phyloP scores from a whole-genome alignment of 2,113 vertebrate genomes.

The Crypturellus undulatus region DNA sequence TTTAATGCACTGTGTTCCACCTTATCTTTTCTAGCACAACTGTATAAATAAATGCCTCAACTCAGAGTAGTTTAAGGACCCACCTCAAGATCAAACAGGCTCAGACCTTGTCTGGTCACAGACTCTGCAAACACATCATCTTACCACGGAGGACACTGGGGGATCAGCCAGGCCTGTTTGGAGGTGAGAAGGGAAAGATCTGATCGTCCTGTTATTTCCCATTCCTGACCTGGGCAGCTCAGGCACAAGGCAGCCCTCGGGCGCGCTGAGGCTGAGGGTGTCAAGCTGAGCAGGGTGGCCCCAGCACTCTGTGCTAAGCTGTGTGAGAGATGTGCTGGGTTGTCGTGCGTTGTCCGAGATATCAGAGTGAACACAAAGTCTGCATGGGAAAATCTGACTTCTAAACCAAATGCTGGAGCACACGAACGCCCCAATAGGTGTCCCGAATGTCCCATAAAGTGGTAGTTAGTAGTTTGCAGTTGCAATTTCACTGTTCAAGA shows the following conservation, averaged over 20 bases:
- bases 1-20: conserved; percentile 2
- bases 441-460: neutral
- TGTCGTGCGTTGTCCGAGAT: fast-evolving
- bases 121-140: neutral
- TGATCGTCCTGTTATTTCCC: neutral
- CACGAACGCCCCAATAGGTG: neutral
- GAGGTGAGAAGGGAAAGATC: neutral
- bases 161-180: too few species aligned
- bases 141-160: neutral
- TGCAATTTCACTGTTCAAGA: neutral
- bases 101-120: neutral
- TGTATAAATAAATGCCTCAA: conserved; percentile 14
- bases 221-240: neutral
- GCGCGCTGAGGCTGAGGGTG: neutral
- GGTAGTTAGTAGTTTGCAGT: neutral
- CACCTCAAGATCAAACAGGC: neutral
- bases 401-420: neutral
- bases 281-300: neutral
- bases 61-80: neutral
- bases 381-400: neutral
- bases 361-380: neutral
- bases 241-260: neutral
- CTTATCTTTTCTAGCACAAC: conserved; percentile 39
- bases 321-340: fast-evolving
- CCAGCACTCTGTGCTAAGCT: neutral